Percentiles rank a stretch among this genome's conserved stretches.
These are phyloP conservation scores for Morone chrysops DNA, from an alignment of 2,113 vertebrate species.

Conservation along the genomic window DNA sequence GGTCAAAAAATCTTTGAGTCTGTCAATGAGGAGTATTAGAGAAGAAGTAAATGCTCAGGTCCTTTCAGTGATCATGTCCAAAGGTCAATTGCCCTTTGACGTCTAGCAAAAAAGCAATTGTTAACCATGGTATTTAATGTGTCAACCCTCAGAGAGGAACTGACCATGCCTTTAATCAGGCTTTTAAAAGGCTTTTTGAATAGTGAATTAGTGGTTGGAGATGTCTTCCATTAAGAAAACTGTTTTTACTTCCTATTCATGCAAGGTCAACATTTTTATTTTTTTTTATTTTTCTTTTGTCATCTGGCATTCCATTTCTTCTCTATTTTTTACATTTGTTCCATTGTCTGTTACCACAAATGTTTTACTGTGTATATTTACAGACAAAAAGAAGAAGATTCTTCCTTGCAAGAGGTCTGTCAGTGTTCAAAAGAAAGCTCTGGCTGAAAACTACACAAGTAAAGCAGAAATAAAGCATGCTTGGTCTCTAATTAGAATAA, in stretches of 20 bases:
- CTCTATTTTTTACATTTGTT: not conserved
- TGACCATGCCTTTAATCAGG: not conserved
- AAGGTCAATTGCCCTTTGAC: conserved; percentile 23
- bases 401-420: too few relatives aligned
- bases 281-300: not conserved
- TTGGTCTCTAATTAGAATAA: too few relatives aligned
- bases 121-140: not conserved
- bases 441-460: too few relatives aligned
- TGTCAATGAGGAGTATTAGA: conserved; percentile 7
- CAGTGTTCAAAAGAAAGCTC: too few relatives aligned
- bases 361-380: not conserved
- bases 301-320: not conserved
- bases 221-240: not conserved
- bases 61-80: not conserved
- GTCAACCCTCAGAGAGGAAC: not conserved
- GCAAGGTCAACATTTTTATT: not conserved
- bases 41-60: not conserved
- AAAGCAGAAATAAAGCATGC: too few relatives aligned
- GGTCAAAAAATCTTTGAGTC: conserved; percentile 7
- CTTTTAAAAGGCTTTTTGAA: not conserved
- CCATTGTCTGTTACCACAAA: not conserved
- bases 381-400: not conserved
- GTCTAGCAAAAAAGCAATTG: not conserved
- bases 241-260: not conserved
- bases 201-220: not conserved